phyloP scores from a whole-genome alignment of 2,797 vertebrate species.

The Xenops minutus region DNA sequence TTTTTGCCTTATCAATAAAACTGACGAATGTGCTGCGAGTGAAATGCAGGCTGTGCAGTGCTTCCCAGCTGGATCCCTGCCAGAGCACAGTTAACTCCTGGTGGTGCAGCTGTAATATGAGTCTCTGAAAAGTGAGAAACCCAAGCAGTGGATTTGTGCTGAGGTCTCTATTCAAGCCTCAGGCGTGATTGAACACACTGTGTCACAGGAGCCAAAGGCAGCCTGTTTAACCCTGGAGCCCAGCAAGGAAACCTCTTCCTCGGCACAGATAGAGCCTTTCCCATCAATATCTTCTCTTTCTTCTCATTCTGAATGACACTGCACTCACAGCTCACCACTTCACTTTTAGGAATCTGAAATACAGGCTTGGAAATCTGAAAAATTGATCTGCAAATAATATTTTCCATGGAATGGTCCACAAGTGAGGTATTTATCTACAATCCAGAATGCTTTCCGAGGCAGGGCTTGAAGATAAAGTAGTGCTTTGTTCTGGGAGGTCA shows the following conservation, averaged over 20 bases:
- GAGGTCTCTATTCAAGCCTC: background rate
- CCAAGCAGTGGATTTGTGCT: background rate
- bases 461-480: background rate
- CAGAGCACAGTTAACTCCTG: background rate
- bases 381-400: background rate
- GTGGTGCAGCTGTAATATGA: background rate
- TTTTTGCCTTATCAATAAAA: background rate
- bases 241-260: background rate
- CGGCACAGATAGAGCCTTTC: background rate
- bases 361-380: background rate
- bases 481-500: slow-evolving; percentile 34
- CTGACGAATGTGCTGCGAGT: background rate
- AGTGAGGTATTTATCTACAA: slow-evolving; percentile 33
- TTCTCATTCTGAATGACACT: rapidly evolving
- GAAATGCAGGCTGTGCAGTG: background rate
- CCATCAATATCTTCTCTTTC: background rate
- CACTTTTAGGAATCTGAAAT: background rate
- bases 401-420: background rate
- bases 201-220: background rate
- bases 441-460: background rate
- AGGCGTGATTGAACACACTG: background rate
- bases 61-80: background rate
- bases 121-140: background rate
- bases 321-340: background rate
- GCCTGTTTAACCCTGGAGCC: background rate